Evolutionary conservation across 2,888 invertebrate genomes (phyloP), one percentile per base, ranked within the genome.

Genomic region (Tortricodes alternella): DNA sequence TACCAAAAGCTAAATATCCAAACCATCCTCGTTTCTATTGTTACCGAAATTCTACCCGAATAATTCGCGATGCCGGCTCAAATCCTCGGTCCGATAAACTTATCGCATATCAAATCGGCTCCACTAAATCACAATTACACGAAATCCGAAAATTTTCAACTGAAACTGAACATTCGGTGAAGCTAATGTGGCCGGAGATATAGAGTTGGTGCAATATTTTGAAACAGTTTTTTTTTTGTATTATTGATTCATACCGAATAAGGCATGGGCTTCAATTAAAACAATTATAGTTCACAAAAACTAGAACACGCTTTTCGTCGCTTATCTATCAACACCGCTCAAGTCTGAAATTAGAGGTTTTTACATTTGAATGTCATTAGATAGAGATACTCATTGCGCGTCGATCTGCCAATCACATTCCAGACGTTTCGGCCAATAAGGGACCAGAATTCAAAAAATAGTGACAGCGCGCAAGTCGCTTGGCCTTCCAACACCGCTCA

Each of bases 41-140:
- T 61, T 62, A 64, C 60, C 56, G 41, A 60, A 64, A 61, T 63
- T 62, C 57, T 41, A 57, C 52, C 18, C 44, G 53, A 65, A 67
- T 29, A 46, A 53, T 62, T 56, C 53, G 58, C 57, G 58, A 59
- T 44, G 59, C 60, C 46, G 58, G 67, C 66, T 66, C 65, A 68
- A 68, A 74, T 66, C 65, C 62, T 63, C 63, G 61, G 41, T 53
- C 67, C 75, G 85, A 85, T 88, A 89, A 83, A 73, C 82, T 81
- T 83, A 88, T 88, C 86, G 78, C 73, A 65, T 77, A 79, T 84
- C 85, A 84, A 80, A 85, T 77, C 73, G 70, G 72, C 73, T 68
- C 63, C 74, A 77, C 79, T 87, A 84, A 80, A 87, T 87, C 86
- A 88, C 80, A 89, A 88, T 88, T 87, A 88, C 80, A 78, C 70